These are phyloP conservation scores for Halictus rubicundus DNA, from an alignment of 1,140 invertebrate species.

Conservation along the genomic window DNA sequence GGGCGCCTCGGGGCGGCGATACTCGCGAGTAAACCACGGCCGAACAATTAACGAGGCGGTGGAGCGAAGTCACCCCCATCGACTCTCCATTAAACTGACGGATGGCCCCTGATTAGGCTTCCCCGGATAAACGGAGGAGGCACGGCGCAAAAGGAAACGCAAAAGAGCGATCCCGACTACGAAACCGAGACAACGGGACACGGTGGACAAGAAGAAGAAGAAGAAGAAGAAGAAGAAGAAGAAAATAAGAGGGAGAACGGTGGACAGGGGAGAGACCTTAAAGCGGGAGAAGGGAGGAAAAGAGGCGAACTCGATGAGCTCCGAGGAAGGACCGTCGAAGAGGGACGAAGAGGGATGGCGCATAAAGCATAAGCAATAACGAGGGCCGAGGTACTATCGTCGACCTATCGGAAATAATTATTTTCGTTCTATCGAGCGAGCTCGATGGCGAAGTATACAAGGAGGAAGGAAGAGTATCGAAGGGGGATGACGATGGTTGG, in stretches of 20 bases:
- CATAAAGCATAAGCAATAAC: slow-evolving; percentile 74
- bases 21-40: not conserved
- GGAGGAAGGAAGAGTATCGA: slow-evolving; percentile 5
- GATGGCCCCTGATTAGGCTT: slow-evolving; percentile 60
- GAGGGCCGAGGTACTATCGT: slow-evolving; percentile 39
- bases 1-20: too few relatives aligned
- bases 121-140: slow-evolving; percentile 50
- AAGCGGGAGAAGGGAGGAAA: too few relatives aligned
- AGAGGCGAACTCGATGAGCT: too few relatives aligned
- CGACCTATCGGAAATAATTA: slow-evolving; percentile 77
- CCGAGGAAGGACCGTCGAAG: not conserved
- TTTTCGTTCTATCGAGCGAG: slow-evolving; percentile 72
- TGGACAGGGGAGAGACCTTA: too few relatives aligned
- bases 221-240: slow-evolving; percentile 7
- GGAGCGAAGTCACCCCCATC: slow-evolving; percentile 30
- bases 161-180: not conserved
- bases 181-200: not conserved
- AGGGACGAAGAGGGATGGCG: not conserved
- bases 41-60: slow-evolving; percentile 7
- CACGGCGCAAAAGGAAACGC: not conserved
- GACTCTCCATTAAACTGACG: slow-evolving; percentile 66
- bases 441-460: slow-evolving; percentile 18
- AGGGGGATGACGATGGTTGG: slow-evolving; percentile 17
- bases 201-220: not conserved
- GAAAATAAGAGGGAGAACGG: not conserved